Evolutionary conservation across 2,888 invertebrate species (phyloP), one percentile per base, ranked within the genome.

Genomic region (Agonopterix arenella): DNA sequence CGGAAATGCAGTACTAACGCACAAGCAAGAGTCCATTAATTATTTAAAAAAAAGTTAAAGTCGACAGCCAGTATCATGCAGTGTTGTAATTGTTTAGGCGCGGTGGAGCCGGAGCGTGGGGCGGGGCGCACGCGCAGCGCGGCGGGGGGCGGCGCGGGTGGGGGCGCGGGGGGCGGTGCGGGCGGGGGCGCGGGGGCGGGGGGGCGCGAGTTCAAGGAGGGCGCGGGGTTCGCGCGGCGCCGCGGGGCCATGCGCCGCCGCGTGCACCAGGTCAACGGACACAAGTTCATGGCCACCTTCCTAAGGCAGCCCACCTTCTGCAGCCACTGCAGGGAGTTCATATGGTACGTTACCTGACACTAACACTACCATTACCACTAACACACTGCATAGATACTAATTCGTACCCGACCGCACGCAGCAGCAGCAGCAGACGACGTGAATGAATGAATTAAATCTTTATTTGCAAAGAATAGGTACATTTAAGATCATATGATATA

Each of bases 271-370:
- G 94, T 94, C 70, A 98, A 96, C 88, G 99, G 98, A 46, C 99
- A 99, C 92, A 99, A 99, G 91, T 99, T 99, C 90, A 99, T 99
- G 99, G 99, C 99, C 61, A 98, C 99, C 59, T 98, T 98, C 90
- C 93, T 99, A 70, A 93, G 98, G 48, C 99, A 99, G 89, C 99
- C 99, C 61, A 99, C 99, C 66, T 99, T 99, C 91, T 99, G 99
- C 92, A 98, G 98, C 76, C 98, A 98, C 90, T 99, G 99, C 90
- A 94, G 96, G 66, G 98, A 98, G 90, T 99, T 99, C 89, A 99
- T 99, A 81, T 99, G 99, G 99, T 97, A 83, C 90, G 13, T 13
- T 13, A 13, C 13, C 13, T 13, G 2, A 13, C 13, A 13, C 1
- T n/a, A n/a, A n/a, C n/a, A n/a, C n/a, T n/a, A n/a, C n/a, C n/a